Conservation (phyloP, 2,888 invertebrate species). For the Cataglyphis livida region DNA sequence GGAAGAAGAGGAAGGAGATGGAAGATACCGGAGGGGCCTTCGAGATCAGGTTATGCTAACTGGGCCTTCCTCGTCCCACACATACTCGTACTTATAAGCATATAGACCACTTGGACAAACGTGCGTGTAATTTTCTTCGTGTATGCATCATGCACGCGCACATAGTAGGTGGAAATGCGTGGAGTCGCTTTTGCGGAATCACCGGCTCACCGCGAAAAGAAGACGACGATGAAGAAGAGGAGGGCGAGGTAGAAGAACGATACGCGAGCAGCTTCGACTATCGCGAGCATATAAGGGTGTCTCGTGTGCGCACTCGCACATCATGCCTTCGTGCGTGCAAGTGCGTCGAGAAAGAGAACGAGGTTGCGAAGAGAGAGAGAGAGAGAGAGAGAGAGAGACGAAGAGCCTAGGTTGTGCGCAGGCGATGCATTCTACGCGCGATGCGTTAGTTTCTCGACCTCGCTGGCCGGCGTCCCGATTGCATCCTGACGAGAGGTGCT, state of each 20-base stretch:
- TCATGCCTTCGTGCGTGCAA: neutral
- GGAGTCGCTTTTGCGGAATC: constrained; percentile 68
- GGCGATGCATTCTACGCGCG: neutral
- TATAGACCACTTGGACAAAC: constrained; percentile 50
- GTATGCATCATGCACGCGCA: neutral
- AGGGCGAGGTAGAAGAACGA: constrained; percentile 17
- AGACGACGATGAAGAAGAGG: constrained; percentile 53
- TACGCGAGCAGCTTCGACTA: constrained; percentile 25
- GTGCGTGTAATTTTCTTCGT: constrained; percentile 25
- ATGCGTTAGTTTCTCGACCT: constrained; percentile 33
- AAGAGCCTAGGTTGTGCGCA: neutral
- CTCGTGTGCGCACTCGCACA: neutral
- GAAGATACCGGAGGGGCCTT: constrained; percentile 74
- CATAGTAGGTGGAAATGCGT: constrained; percentile 62
- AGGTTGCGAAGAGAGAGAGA: neutral
- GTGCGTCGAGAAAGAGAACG: constrained; percentile 11
- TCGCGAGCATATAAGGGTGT: constrained; percentile 50
- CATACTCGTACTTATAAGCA: constrained; percentile 74
- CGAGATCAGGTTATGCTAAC: constrained; percentile 84
- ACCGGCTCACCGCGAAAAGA: constrained; percentile 61
- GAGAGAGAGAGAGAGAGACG: neutral
- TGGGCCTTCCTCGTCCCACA: constrained; percentile 77
- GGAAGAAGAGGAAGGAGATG: constrained; percentile 59
- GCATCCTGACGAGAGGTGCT: constrained; percentile 16
- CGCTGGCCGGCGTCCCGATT: constrained; percentile 26